phyloP scores from a whole-genome alignment of 1,140 invertebrate genomes.

The Tetramorium alpestre region DNA sequence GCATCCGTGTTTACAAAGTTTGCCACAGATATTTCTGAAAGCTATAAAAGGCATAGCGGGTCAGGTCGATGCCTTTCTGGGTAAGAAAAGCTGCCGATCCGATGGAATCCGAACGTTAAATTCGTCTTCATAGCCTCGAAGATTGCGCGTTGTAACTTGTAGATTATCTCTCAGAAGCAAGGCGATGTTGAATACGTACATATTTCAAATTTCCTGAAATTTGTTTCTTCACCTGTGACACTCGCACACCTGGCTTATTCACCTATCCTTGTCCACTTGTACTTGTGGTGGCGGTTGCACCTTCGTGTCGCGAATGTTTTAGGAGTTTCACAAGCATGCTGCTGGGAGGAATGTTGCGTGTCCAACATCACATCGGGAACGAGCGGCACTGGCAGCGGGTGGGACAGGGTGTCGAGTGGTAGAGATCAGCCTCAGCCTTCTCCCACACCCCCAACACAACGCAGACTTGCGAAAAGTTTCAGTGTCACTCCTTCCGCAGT shows the following conservation, averaged over 20 bases:
- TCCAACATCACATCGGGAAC: constrained; percentile 79
- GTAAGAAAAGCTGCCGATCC: constrained; percentile 86
- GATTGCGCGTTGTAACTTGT: neutral
- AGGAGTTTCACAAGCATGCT: constrained; percentile 85
- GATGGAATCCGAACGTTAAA: neutral
- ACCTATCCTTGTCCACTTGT: neutral
- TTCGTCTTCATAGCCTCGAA: neutral
- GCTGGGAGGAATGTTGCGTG: constrained; percentile 85
- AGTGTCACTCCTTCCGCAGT: constrained; percentile 91
- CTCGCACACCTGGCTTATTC: constrained; percentile 56
- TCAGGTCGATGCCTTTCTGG: constrained; percentile 98
- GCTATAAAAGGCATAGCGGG: constrained; percentile 97
- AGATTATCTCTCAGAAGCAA: constrained; percentile 1
- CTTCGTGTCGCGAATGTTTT: constrained; percentile 78
- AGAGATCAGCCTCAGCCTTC: constrained; percentile 86
- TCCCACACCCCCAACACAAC: constrained; percentile 92
- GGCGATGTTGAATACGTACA: neutral
- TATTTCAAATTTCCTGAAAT: constrained; percentile 7
- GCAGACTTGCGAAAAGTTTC: constrained; percentile 95
- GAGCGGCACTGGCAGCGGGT: constrained; percentile 66
- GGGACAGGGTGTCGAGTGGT: constrained; percentile 74
- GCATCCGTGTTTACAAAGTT: constrained; percentile 94
- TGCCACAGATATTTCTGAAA: constrained; percentile 96
- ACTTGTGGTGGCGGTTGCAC: constrained; percentile 66
- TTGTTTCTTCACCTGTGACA: constrained; percentile 7